These are phyloP conservation scores for Thermophis baileyi DNA, from an alignment of 2,113 vertebrate species.

Conservation along the genomic window DNA sequence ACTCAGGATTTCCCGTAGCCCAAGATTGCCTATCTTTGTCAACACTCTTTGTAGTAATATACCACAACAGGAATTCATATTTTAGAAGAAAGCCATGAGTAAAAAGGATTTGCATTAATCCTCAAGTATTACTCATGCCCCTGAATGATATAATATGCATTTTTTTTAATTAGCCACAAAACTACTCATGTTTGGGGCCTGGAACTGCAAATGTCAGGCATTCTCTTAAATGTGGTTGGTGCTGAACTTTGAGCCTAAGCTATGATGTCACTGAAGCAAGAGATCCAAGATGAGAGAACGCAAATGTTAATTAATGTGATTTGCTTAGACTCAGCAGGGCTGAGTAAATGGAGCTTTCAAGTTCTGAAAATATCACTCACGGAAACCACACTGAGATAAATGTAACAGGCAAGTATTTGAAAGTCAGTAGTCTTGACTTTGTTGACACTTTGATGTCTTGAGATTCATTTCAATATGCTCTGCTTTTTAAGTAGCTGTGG, in stretches of 20 bases:
- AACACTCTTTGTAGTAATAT: constrained; percentile 24
- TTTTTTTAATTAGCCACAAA: constrained; percentile 31
- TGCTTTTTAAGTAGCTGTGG: neutral
- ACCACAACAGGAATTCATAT: neutral
- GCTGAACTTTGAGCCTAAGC: neutral
- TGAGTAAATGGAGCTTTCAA: neutral
- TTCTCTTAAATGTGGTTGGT: neutral
- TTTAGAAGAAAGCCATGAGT: constrained; percentile 24
- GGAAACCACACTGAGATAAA: neutral
- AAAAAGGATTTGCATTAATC: constrained; percentile 20
- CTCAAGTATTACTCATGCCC: constrained; percentile 15
- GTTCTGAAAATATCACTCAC: constrained; percentile 20
- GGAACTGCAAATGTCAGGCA: neutral
- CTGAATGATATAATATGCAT: constrained; percentile 27
- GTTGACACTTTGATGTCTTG: neutral
- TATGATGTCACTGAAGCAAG: neutral
- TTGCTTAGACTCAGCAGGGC: constrained; percentile 25
- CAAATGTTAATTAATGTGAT: constrained; percentile 16
- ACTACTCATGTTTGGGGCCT: constrained; percentile 20
- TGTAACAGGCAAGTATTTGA: neutral
- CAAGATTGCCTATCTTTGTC: neutral
- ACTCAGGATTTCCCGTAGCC: neutral
- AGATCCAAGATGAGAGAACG: constrained; percentile 21
- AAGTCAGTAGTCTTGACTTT: neutral
- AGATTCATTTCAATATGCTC: neutral